These are phyloP conservation scores for Luehdorfia chinensis DNA, from an alignment of 1,140 invertebrate species.

Conservation along the genomic window DNA sequence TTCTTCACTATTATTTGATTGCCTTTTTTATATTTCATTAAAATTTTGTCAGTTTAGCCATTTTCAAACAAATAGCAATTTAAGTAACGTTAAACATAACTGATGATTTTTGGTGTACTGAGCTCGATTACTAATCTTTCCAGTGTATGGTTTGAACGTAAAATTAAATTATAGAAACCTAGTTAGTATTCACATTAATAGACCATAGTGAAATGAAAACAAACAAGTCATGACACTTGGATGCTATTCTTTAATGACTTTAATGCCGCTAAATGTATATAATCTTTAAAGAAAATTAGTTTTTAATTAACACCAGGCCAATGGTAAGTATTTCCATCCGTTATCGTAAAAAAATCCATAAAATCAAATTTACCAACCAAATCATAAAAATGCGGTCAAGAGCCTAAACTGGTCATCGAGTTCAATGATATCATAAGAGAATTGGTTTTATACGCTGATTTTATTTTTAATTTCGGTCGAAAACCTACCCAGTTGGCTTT, in stretches of 20 bases:
- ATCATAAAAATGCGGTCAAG: constrained; percentile 22
- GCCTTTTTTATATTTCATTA: no score
- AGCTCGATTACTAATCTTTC: no score
- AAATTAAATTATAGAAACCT: constrained; percentile 9
- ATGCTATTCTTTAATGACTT: not conserved
- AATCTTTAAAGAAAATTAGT: constrained; percentile 20
- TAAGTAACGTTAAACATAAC: no score
- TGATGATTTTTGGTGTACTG: no score
- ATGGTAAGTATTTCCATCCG: constrained; percentile 21
- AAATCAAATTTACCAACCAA: constrained; percentile 23
- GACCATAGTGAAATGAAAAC: constrained; percentile 8
- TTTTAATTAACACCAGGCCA: constrained; percentile 22
- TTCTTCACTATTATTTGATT: no score
- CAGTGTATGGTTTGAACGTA: not conserved
- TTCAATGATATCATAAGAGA: constrained; percentile 6
- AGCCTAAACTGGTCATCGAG: constrained; percentile 10
- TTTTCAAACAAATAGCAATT: no score
- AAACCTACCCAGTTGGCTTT: no score
- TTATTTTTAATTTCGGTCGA: not conserved
- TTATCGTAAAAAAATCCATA: constrained; percentile 25
- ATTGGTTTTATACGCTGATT: not conserved
- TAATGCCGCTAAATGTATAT: constrained; percentile 5
- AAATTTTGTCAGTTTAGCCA: no score
- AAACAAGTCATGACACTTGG: constrained; percentile 3
- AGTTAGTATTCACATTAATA: constrained; percentile 1